Evolutionary conservation across 1,140 invertebrate species (phyloP), one percentile per base, ranked within the genome.

Genomic region (Polypedilum vanderplanki): DNA sequence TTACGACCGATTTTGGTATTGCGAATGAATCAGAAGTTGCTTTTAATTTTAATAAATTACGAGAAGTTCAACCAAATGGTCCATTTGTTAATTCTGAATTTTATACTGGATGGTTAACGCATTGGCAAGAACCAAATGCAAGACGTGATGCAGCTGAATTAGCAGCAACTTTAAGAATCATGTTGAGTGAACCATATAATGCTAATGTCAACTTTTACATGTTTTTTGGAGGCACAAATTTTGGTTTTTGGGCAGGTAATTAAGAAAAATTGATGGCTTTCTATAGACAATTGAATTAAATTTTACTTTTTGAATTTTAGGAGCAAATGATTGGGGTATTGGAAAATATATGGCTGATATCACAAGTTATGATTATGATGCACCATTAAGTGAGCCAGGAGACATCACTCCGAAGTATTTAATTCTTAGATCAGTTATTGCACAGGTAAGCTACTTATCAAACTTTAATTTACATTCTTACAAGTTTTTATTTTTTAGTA

Each of bases 61-160:
- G 90, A 12, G 78, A 79, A 57, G 85, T 86, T 76, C 85, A 88
- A 77, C 86, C 87, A 0, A 83, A 81, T 2, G 89, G 93, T 1
- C 92, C 92, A 0, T 78, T 94, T 41, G 92, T 97, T 7, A 96
- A 97, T 82, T 94, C 93, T 0, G 95, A 97, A 82, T 97, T 88
- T 81, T 97, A 97, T 85, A 88, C 93, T 0, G 94, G 94, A 22
- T 92, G 90, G 90, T 80, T 97, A n/a, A 92, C 94, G 33, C 90
- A 94, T 79, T 97, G 95, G 95, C 90, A 89, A 73, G 87, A 90
- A 78, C 78, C 81, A 1, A 86, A 88, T 77, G 82, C 85, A 40
- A 83, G 78, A n/a, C 84, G 86, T 1, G 75, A 79, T 22, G 79
- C 85, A 0, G 75, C 77, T 0, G 75, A 76, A 7, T 83, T 90